Percentiles rank a stretch among this genome's conserved stretches.
These are phyloP conservation scores for Galendromus occidentalis DNA, from an alignment of 1,140 invertebrate genomes.

Conservation along the genomic window DNA sequence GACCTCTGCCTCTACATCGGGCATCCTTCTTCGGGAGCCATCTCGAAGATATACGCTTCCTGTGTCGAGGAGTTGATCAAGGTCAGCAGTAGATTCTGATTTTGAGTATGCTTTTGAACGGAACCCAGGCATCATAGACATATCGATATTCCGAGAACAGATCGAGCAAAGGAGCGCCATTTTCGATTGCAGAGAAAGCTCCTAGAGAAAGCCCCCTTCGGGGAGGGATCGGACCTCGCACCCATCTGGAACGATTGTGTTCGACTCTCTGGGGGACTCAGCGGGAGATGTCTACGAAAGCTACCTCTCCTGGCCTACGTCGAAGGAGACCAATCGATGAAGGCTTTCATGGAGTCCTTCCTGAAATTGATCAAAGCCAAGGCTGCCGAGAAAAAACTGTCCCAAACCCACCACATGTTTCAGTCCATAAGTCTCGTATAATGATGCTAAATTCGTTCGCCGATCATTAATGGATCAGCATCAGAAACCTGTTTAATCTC, in stretches of 20 bases:
- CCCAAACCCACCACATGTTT: background rate
- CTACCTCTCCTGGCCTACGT: constrained; percentile 53
- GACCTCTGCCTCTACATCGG: constrained; percentile 83
- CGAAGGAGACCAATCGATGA: background rate
- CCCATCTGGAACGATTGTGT: background rate
- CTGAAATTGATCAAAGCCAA: background rate
- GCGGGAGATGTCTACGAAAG: constrained; percentile 63
- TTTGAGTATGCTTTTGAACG: background rate
- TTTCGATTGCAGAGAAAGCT: background rate
- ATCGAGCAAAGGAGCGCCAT: background rate
- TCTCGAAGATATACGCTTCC: constrained; percentile 56
- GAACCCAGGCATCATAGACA: background rate
- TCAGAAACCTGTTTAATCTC: no score
- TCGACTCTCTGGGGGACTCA: constrained; percentile 37
- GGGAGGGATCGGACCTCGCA: background rate
- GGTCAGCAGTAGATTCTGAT: constrained; percentile 28
- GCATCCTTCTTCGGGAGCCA: constrained; percentile 49
- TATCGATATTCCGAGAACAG: constrained; percentile 10
- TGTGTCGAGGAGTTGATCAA: constrained; percentile 59
- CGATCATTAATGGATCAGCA: no score
- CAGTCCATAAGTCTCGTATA: constrained; percentile 8
- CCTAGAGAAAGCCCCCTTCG: background rate
- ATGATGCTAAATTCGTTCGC: background rate
- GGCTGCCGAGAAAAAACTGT: background rate
- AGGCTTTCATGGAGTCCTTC: background rate